Evolutionary conservation across 2,113 vertebrate genomes (phyloP).

Genomic region (Antechinus flavipes): DNA sequence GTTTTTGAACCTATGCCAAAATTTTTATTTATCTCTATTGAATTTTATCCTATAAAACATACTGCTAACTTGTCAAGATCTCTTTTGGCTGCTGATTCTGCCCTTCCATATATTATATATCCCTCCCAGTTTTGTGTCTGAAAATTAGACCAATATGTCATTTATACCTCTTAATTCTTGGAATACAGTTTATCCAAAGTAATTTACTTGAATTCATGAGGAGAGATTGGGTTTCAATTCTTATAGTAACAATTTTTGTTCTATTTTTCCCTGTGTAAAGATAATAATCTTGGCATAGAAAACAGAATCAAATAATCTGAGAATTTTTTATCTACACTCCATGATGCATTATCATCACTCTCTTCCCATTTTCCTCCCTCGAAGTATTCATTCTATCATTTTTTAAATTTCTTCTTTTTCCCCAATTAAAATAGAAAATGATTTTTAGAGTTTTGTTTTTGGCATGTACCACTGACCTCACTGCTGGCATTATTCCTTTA

Average conservation of each 20-base stretch:
- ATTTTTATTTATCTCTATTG: neutral
- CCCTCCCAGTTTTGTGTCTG: neutral
- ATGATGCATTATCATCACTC: neutral
- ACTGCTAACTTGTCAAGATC: neutral
- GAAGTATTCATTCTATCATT: neutral
- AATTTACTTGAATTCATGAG: neutral
- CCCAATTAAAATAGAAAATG: neutral
- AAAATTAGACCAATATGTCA: neutral
- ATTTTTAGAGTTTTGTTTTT: neutral
- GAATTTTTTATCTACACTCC: neutral
- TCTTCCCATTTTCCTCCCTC: neutral
- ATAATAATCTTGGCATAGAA: neutral
- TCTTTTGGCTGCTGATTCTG: neutral
- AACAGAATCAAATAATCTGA: neutral
- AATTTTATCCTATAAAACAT: neutral
- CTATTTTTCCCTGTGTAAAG: neutral
- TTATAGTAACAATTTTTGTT: neutral
- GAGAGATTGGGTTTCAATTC: neutral
- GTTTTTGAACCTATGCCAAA: neutral
- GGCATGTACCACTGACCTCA: neutral
- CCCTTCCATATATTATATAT: neutral
- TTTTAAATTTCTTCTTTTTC: neutral
- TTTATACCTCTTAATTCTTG: neutral
- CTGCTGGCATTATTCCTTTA: neutral
- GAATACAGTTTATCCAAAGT: neutral